Evolutionary conservation across 2,888 invertebrate species (phyloP), one percentile per base, ranked within the genome.

Genomic region (Diplazon laetatorius): DNA sequence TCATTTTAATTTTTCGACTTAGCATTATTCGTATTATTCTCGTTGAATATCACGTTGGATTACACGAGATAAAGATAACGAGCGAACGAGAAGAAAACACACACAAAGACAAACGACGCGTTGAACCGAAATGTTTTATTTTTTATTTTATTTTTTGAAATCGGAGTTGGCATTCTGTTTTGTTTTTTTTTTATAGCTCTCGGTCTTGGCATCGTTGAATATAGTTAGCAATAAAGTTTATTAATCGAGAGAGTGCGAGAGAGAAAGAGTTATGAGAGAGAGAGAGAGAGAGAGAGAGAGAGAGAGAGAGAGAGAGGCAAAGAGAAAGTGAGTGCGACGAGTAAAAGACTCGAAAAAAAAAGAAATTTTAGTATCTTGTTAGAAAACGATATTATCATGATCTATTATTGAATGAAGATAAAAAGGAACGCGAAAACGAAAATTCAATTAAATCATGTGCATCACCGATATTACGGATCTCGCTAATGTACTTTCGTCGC

Each of bases 401-500:
- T 39, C 42, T 52, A 37, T 46, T 52, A 37, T 48, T n/a, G 55
- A 62, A 50, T 20, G 48, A 59, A 9, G 22, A 65, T 48, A 3
- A 60, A 14, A 25, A 39, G n/a, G 22, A 48, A 12, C 55, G 46
- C 20, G 18, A 48, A 42, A 42, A 42, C 42, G n/a, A 42, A 2
- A 52, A 46, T 48, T 42, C 66, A 44, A 35, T 55, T 52, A 57
- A 48, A 52, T 69, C 30, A 44, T 57, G 25, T 55, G 44, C 60
- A 69, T 77, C 57, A 65, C 52, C 30, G 57, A 68, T 62, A 68
- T 71, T 59, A 76, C 50, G 35, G 63, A 68, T 62, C 30, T 63
- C 50, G 73, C 20, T 39, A 62, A 77, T 25, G 62, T 78, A 82
- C 70, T 72, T 82, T 84, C 83, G 79, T 82, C 80, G 78, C 60